Evolutionary conservation across 1,140 invertebrate genomes (phyloP).

Genomic region (Drosophila lowei): DNA sequence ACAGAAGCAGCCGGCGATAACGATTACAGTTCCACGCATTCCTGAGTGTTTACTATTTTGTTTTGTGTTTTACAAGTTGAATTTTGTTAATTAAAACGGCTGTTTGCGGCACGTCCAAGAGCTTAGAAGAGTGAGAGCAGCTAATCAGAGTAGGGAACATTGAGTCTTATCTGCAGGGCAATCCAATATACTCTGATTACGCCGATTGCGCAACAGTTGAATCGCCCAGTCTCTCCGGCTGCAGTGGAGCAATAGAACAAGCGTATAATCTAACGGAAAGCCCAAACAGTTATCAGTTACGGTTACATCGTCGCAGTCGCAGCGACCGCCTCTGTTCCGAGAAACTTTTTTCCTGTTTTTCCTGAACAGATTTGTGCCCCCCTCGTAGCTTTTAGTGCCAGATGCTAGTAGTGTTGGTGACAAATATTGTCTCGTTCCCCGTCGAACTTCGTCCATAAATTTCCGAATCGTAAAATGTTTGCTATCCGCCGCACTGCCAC

Average conservation of each 20-base stretch:
- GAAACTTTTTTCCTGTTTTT: no score
- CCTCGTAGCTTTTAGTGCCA: conserved; percentile 33
- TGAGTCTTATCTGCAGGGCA: conserved; percentile 51
- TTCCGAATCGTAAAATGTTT: conserved; percentile 50
- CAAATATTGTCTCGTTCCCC: conserved; percentile 37
- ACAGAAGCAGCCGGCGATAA: conserved; percentile 55
- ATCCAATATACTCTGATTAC: conserved; percentile 51
- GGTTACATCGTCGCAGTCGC: conserved; percentile 10
- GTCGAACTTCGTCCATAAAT: conserved; percentile 48
- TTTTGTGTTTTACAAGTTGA: conserved; percentile 18
- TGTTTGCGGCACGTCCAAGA: neutral
- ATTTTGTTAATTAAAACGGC: conserved; percentile 33
- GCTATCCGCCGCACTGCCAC: conserved; percentile 53
- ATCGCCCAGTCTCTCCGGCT: conserved; percentile 9
- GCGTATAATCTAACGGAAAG: conserved; percentile 35
- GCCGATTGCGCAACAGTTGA: conserved; percentile 62
- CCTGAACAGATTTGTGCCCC: conserved; percentile 1
- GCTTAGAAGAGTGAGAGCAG: conserved; percentile 18
- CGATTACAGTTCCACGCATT: conserved; percentile 45
- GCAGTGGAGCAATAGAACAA: conserved; percentile 2
- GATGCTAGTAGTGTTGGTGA: conserved; percentile 34
- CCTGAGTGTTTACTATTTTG: conserved; percentile 12
- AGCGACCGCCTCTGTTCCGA: conserved; percentile 8
- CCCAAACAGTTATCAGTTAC: conserved; percentile 57
- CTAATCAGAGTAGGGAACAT: conserved; percentile 17